Percentiles rank a stretch among this genome's conserved stretches.
Evolutionary conservation across 2,113 vertebrate species (phyloP).

Genomic region (Numida meleagris): DNA sequence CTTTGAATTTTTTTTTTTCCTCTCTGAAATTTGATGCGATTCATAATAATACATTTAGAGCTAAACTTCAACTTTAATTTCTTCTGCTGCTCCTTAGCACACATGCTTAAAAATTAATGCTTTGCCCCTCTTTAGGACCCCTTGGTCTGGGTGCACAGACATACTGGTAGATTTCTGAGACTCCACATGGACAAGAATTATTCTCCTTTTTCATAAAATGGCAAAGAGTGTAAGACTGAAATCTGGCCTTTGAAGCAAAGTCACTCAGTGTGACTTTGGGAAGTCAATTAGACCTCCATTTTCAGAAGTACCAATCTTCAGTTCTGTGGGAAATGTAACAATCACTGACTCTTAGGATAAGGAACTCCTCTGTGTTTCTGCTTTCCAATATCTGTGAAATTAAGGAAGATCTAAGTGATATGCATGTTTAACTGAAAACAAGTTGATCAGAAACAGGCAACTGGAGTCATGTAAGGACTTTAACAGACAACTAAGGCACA

Average conservation of each 20-base stretch:
- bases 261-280: not conserved
- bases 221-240: not conserved
- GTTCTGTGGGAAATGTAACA: not conserved
- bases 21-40: not conserved
- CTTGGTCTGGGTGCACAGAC: not conserved
- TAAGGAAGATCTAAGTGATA: not conserved
- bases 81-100: not conserved
- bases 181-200: not conserved
- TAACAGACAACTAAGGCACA: constrained; percentile 3
- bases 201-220: not conserved
- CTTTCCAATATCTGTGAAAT: constrained; percentile 15
- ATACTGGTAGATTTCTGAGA: not conserved
- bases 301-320: not conserved
- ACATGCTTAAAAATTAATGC: not conserved
- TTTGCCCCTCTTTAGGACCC: not conserved
- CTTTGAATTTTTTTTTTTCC: not conserved
- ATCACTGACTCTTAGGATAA: not conserved
- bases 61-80: not conserved
- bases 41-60: not conserved
- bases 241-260: not conserved
- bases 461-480: not conserved
- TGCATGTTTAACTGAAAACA: not conserved
- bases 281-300: not conserved
- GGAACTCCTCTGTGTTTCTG: not conserved
- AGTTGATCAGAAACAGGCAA: not conserved